Evolutionary conservation across 1,140 invertebrate species (phyloP), one percentile per base, ranked within the genome.

Genomic region (Drosophila tristis): DNA sequence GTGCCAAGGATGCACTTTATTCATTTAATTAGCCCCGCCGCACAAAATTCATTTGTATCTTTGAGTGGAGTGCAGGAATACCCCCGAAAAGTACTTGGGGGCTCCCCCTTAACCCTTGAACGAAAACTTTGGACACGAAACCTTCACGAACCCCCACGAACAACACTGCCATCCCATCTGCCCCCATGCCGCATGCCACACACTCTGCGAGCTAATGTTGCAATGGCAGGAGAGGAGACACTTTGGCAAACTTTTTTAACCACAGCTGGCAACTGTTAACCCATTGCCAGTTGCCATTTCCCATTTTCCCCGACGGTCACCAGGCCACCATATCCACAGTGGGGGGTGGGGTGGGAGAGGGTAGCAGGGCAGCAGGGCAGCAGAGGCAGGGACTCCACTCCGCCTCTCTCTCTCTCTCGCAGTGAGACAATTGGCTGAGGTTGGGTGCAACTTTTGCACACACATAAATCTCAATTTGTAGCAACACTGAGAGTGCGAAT

Each of bases 381-480:
- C 39, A 13, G 35, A 5, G 20, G 20, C 31, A 35, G 55, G 35
- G 44, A 54, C 23, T 25, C 0, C 23, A 39, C 35, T 39, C 35
- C 60, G 1, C 16, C 1, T 39, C 47, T 8, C 47, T 45, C 42
- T 26, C 16, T 48, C 66, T 57, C 63, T 59, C 53, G 48, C 72
- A 54, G 48, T 25, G 55, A 63, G 55, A 62, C 60, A 77, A 87
- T 86, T 87, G 81, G 82, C 81, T 86, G 84, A 82, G 84, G 82
- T 86, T 89, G 75, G 4, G 35, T 65, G 70, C 78, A 87, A 87
- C 74, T 87, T 87, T 87, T 64, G 74, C 81, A 78, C 74, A 75
- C 73, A 87, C 75, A 87, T 87, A 87, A 87, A 87, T 87, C 82
- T 87, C 79, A 87, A 87, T 87, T 87, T 87, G 82, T 82, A 82